Evolutionary conservation across 2,888 invertebrate species (phyloP).

Genomic region (Cremastinae sp.): DNA sequence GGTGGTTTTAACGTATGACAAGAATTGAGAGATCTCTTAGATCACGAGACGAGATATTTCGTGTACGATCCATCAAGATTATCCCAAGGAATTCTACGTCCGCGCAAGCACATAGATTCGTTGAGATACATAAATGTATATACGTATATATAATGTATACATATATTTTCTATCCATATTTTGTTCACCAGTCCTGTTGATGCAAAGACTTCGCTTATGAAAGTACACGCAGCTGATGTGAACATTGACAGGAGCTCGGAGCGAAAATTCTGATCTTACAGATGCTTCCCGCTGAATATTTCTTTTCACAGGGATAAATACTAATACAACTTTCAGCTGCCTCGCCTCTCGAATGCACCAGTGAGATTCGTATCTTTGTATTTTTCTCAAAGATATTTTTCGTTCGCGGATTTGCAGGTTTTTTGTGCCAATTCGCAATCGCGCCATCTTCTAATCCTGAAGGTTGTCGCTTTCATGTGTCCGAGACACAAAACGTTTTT

Average conservation of each 20-base stretch:
- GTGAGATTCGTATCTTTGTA: conserved; percentile 4
- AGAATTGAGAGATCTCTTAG: conserved; percentile 29
- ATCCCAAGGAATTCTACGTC: conserved; percentile 8
- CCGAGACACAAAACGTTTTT: no score
- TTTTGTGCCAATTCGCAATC: no score
- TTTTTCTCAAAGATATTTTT: neutral
- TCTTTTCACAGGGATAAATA: conserved; percentile 14
- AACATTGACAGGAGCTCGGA: conserved; percentile 5
- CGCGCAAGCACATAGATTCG: neutral
- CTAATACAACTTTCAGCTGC: conserved; percentile 42
- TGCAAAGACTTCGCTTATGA: conserved; percentile 1
- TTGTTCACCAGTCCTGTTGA: neutral
- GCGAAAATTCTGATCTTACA: conserved; percentile 37
- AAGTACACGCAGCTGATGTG: neutral
- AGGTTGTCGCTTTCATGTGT: no score
- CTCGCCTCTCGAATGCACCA: conserved; percentile 30
- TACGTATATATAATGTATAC: no score
- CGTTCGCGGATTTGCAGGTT: no score
- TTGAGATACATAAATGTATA: no score
- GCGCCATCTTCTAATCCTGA: no score
- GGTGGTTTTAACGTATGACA: conserved; percentile 45
- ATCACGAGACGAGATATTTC: conserved; percentile 43
- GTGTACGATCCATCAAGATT: conserved; percentile 25
- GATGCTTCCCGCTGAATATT: conserved; percentile 28
- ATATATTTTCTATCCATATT: neutral